Percentiles rank a stretch among this genome's conserved stretches.
phyloP scores from a whole-genome alignment of 1,140 invertebrate species.

The Venturia canescens region DNA sequence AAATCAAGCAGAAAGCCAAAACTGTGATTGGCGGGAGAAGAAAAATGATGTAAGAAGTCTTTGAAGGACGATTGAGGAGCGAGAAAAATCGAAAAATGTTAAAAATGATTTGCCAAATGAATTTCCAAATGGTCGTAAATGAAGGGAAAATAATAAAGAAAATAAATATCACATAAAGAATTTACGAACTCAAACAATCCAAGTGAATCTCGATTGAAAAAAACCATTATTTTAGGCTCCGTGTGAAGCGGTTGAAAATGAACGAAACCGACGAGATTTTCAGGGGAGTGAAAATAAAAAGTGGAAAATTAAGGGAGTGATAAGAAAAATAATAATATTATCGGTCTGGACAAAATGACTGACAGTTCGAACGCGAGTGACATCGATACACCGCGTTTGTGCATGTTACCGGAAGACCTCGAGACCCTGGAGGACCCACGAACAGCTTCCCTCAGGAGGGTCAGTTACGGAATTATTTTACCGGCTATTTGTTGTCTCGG shows the following conservation, averaged over 20 bases:
- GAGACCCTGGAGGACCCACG: constrained; percentile 78
- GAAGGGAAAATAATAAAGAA: not conserved
- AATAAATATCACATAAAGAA: not conserved
- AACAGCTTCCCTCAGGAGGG: constrained; percentile 79
- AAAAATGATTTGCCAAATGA: not conserved
- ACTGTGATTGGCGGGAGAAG: not conserved
- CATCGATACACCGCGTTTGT: constrained; percentile 57
- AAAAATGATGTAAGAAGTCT: not conserved
- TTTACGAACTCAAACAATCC: not conserved
- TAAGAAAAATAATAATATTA: constrained; percentile 17
- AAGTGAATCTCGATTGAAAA: not conserved
- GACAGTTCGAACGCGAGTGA: constrained; percentile 60
- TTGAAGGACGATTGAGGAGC: not conserved
- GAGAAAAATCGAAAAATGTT: not conserved
- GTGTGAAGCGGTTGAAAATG: constrained; percentile 11
- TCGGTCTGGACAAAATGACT: constrained; percentile 58
- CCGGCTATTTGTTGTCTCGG: constrained; percentile 84
- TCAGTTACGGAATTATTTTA: constrained; percentile 84
- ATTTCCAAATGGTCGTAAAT: not conserved
- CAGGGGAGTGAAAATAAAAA: constrained; percentile 14
- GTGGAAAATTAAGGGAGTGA: constrained; percentile 12
- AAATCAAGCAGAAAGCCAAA: not conserved
- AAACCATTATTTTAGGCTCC: not conserved
- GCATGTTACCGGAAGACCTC: constrained; percentile 61
- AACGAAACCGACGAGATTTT: constrained; percentile 23